Base-by-base conservation (phyloP, 64 coral and sea anemone genomes). In the Montipora sp. region DNA sequence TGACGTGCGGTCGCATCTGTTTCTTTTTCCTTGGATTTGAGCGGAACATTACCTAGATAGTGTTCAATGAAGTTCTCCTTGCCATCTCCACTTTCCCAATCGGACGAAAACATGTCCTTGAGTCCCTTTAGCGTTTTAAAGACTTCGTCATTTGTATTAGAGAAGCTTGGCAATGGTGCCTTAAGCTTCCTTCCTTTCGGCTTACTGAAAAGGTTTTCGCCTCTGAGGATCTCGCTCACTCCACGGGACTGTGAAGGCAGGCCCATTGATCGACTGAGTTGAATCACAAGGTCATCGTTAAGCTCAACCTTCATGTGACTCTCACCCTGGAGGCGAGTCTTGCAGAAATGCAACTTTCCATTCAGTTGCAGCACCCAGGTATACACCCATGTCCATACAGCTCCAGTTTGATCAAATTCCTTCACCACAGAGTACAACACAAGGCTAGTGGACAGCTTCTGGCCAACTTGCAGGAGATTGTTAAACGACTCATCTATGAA, bases 361-460 rank as follows among this genome's bases (percentile, higher is more conserved):
- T 87, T 83, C 15, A 87, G 78, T 63, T 78, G 58, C 2, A 94
- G 71, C 43, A 94, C 92, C 92, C 87, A 90, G 6, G 71, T 72
- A 13, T 84, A 94, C 73, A 90, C 70, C 79, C 92, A 94, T 1
- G 7, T 84, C 10, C n/a, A 19, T 14, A 75, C 49, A 27, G 36
- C 71, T 46, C 79, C 92, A 7, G 47, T 50, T 5, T 49, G 19
- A 53, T 48, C 66, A 19, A 89, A 89, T 63, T 94, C 87, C 69
- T 83, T 94, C 51, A 90, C 83, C 72, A 94, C 51, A 21, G 92
- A 94, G 53, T 94, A 94, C 43, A 94, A 49, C 8, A 94, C 92
- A 47, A 94, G 7, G n/a, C 66, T 36, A 4, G 92, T 77, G 58
- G 81, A 67, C 21, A 83, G 92, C 7, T 84, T 68, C 14, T 47